Evolutionary conservation across 2,113 vertebrate genomes (phyloP).

Genomic region (Polypterus senegalus): DNA sequence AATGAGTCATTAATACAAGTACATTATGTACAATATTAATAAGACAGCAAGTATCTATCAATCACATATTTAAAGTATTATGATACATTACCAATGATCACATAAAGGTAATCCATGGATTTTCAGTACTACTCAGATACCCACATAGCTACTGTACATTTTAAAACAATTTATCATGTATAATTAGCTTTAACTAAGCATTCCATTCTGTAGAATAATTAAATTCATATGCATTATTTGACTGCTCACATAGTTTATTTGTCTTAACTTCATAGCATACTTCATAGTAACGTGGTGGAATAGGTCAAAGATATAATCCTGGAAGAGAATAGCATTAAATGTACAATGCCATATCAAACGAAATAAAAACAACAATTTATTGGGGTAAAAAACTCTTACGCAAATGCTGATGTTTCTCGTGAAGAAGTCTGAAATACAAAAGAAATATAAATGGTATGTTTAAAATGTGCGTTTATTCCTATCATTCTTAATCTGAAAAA

Average conservation of each 20-base stretch:
- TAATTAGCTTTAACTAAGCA: no score
- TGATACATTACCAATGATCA: no score
- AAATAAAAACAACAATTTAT: neutral
- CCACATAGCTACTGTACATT: no score
- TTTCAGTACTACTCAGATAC: no score
- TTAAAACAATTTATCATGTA: no score
- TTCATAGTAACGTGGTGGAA: neutral
- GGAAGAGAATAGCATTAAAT: neutral
- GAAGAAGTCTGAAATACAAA: slow-evolving; percentile 45
- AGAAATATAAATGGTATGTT: neutral
- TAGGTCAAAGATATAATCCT: neutral
- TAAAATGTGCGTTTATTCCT: neutral
- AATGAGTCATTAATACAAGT: no score
- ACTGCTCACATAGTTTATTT: neutral
- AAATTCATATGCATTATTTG: no score
- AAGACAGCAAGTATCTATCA: no score
- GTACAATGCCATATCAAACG: neutral
- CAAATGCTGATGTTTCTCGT: slow-evolving; percentile 77
- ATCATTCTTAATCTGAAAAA: neutral
- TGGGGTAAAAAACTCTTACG: slow-evolving; percentile 51
- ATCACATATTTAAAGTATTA: no score
- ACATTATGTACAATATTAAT: no score
- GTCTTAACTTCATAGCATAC: neutral
- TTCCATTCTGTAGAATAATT: no score
- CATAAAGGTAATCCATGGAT: no score